A percentile compares a stretch with the other conserved stretches of the same genome.
Conservation (phyloP, 2,888 invertebrate species). For the Koerneria pararmatus region DNA sequence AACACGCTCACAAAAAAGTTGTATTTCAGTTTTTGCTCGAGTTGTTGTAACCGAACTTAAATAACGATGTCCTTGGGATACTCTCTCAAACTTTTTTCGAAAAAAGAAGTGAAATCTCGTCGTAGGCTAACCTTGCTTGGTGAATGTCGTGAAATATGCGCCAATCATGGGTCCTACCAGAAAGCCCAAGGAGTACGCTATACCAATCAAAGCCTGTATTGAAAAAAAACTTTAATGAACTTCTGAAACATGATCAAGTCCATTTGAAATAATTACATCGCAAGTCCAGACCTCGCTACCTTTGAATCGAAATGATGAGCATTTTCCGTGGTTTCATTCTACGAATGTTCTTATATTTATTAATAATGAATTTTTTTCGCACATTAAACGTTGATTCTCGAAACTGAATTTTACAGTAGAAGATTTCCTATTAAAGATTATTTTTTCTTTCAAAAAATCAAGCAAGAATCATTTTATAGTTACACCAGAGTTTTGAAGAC, state of each 20-base stretch:
- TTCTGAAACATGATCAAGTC: neutral
- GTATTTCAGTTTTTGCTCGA: no score
- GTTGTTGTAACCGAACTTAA: no score
- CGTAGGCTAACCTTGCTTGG: no score
- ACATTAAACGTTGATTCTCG: no score
- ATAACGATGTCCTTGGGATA: no score
- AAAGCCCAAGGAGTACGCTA: constrained; percentile 96
- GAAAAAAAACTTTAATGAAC: constrained; percentile 6
- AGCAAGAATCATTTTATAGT: no score
- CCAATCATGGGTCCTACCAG: constrained; percentile 91
- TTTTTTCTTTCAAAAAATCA: no score
- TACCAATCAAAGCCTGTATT: constrained; percentile 83
- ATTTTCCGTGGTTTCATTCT: neutral
- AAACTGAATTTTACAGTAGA: no score
- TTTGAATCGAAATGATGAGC: constrained; percentile 11
- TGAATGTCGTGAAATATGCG: constrained; percentile 72
- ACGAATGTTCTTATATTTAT: neutral
- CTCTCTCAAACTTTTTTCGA: no score
- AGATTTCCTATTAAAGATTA: no score
- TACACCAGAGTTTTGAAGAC: no score
- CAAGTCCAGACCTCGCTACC: constrained; percentile 12
- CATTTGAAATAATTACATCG: neutral
- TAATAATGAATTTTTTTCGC: neutral
- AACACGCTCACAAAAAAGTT: no score
- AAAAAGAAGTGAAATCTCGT: constrained; percentile 25